Percentiles rank a stretch among this genome's conserved stretches.
phyloP scores from a whole-genome alignment of 1,140 invertebrate genomes.

The Brachionus plicatilis region DNA sequence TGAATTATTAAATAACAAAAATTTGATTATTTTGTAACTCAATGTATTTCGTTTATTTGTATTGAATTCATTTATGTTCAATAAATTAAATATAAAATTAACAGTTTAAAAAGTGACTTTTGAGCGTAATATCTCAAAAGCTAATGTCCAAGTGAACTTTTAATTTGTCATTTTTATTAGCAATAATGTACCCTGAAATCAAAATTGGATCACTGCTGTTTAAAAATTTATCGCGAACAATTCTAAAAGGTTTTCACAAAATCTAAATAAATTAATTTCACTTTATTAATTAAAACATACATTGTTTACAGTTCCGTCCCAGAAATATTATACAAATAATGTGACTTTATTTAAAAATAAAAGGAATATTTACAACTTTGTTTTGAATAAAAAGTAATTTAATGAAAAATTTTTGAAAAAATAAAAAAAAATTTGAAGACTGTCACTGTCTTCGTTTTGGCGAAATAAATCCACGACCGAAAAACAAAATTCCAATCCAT shows the following conservation, averaged over 20 bases:
- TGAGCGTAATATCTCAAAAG: conserved; percentile 25
- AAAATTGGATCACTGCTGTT: background rate
- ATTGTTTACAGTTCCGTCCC: background rate
- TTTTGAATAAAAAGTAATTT: background rate
- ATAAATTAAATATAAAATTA: background rate
- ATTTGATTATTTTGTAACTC: background rate
- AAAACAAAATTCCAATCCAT: background rate
- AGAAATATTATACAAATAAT: background rate
- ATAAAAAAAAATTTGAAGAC: background rate
- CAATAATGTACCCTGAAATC: background rate
- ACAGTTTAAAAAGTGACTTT: background rate
- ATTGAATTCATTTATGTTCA: background rate
- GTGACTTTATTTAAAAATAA: background rate
- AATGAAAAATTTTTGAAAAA: background rate
- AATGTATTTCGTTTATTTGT: background rate
- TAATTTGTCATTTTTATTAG: background rate
- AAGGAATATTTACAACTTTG: background rate
- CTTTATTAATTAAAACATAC: too few relatives aligned
- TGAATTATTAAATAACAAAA: background rate
- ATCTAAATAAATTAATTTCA: background rate
- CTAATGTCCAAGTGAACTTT: background rate
- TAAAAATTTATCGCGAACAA: background rate
- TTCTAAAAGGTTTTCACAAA: background rate
- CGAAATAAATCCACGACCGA: background rate
- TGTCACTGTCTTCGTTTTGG: background rate